Base-by-base conservation (phyloP, 1,140 invertebrate genomes). In the Rhizoglyphus robini region DNA sequence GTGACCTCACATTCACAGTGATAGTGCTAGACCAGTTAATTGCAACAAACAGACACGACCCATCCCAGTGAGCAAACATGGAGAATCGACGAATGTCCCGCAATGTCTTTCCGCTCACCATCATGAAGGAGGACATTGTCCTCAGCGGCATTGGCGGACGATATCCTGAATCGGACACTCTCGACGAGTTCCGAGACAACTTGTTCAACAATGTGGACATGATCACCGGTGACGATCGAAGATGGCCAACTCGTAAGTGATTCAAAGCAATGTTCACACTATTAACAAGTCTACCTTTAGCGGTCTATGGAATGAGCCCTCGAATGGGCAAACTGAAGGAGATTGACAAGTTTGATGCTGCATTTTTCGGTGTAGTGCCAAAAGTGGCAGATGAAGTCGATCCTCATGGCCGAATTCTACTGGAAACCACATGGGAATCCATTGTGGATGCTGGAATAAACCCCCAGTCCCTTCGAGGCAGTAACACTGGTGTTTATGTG, bases 391-490 rank as follows among this genome's bases (percentile, higher is more conserved):
- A 67, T 57, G 58, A 67, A 18, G 58, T 68, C 13, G 94, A 97
- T 75, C 93, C 95, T 2, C 89, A 96, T 75, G 77, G 96, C 46
- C 80, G 94, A 67, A 80, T 96, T 70, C 76, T 98, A 29, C 80
- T 97, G 4, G 95, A 99, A 79, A 74, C 86, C 18, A 89, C 92
- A 1, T 84, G 95, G 75, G 95, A 98, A 80, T 86, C 90, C 0
- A 88, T 97, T 64, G 80, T 96, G 65, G 95, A 99, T 80, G 88
- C 94, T 54, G 91, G 91, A 79, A 66, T 65, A 18, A 65, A 65
- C 46, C 66, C 66, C 49, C 30, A 63, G 15, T 25, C 67, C 34
- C 47, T 67, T 1, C 25, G 67, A 34, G 67, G 67, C 15, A 83
- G 83, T 11, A 88, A 82, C 69, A 96, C 88, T 47, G 91, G 90